phyloP scores from a whole-genome alignment of 2,888 invertebrate genomes.

The Ormyrus thymus region DNA sequence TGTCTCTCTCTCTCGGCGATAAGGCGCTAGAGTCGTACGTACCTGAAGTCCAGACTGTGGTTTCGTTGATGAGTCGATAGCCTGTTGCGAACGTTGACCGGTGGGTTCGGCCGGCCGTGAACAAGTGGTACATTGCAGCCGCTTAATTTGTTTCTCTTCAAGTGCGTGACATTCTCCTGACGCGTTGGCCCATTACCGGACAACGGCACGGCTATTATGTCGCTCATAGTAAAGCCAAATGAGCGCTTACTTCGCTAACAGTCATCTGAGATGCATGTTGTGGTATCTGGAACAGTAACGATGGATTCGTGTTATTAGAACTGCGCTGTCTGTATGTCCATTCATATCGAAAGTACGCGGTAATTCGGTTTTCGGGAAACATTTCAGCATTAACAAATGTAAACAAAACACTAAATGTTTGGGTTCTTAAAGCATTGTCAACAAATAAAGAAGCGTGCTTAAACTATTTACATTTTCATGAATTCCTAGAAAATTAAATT shows the following conservation, averaged over 20 bases:
- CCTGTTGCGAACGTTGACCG: constrained; percentile 76
- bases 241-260: constrained; percentile 72
- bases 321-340: no score
- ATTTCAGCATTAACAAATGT: no score
- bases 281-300: constrained; percentile 30
- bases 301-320: no score
- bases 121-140: constrained; percentile 78
- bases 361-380: no score
- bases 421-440: no score
- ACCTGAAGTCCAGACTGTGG: constrained; percentile 93
- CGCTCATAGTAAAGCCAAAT: constrained; percentile 73
- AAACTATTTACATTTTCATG: no score
- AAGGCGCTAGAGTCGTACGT: constrained; percentile 51
- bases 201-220: constrained; percentile 71
- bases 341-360: no score
- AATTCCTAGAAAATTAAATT: no score
- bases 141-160: constrained; percentile 74
- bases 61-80: constrained; percentile 88
- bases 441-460: no score
- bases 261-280: constrained; percentile 70
- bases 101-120: constrained; percentile 77
- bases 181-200: constrained; percentile 73
- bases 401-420: no score
- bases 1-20: neutral
- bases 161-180: constrained; percentile 65